A percentile compares a stretch with the other conserved stretches of the same genome.
Evolutionary conservation across 1,140 invertebrate genomes (phyloP).

Genomic region (Hermetia illucens): DNA sequence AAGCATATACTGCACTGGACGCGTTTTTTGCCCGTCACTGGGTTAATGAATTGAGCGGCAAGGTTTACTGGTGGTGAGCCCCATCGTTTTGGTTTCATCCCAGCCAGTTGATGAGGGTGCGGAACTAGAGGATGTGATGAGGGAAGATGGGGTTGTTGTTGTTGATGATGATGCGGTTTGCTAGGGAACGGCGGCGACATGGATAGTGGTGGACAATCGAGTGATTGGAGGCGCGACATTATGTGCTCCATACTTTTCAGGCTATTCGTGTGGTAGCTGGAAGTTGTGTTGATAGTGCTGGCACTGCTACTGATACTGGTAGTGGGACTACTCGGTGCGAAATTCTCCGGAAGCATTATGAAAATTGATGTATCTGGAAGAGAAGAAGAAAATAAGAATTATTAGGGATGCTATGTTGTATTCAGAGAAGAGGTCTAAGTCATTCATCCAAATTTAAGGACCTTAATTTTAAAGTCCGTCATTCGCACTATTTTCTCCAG

Average conservation of each 20-base stretch:
- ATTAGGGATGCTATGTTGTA: no score
- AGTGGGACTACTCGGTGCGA: not conserved
- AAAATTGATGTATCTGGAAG: no score
- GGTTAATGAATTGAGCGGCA: slow-evolving; percentile 80
- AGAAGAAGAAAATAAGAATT: no score
- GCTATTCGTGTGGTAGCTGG: not conserved
- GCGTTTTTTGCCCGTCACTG: slow-evolving; percentile 85
- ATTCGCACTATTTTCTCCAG: no score
- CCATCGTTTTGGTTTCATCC: slow-evolving; percentile 23
- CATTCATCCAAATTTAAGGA: no score
- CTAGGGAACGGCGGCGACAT: not conserved
- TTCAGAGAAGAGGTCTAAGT: no score
- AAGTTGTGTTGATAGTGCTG: not conserved
- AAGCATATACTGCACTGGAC: slow-evolving; percentile 97
- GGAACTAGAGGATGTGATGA: no score
- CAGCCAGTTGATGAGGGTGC: no score
- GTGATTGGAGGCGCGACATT: slow-evolving; percentile 3
- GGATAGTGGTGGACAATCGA: not conserved
- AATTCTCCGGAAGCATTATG: not conserved
- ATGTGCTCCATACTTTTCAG: slow-evolving; percentile 16
- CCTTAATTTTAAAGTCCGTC: no score
- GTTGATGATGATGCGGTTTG: no score
- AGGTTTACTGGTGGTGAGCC: slow-evolving; percentile 60
- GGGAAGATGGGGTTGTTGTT: no score
- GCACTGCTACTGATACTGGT: not conserved